Base-by-base conservation (phyloP, 2,888 invertebrate genomes). In the Exocentrus adspersus region DNA sequence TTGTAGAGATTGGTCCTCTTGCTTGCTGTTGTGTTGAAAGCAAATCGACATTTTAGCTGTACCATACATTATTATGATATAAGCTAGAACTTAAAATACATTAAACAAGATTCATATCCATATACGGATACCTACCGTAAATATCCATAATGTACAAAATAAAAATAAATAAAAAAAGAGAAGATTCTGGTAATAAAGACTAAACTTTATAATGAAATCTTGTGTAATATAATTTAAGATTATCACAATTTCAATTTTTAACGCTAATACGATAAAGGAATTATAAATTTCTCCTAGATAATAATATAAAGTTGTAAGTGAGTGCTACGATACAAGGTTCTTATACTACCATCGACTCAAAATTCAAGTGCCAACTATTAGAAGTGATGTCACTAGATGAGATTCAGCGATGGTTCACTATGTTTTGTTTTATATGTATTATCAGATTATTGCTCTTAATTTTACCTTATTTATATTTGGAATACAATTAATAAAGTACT, bases 251-350 rank as follows among this genome's bases (percentile, higher is more conserved):
- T 43, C 42, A 21, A 43, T 28, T 54, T 30, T 54, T 28, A 54
- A 24, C 24, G 54, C 54, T 43, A 54, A 54, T 54, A 54, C 43
- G 43, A 54, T 24, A 43, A 54, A 54, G 53, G 53, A 54, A 54
- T 54, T 42, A 41, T 53, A 54, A 54, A 54, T 54, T 54, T 54
- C 10, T 45, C 43, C 54, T 54, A 54, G 42, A 54, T 54, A 54
- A 54, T 54, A 54, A 54, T 54, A 54, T 54, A 54, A 54, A 54
- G 54, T 54, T 54, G 54, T 45, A 19, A 54, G 54, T 54, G 52
- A 12, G 42, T 53, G 54, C 42, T 54, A 32, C 37, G 24, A 28
- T 53, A 41, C 53, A 53, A 53, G 53, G 53, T 48, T 48, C n/a
- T 48, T 12, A 24, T 42, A 54, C 54, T 54, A 43, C 54, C 43